Evolutionary conservation across 2,113 vertebrate species (phyloP).

Genomic region (Mellivora capensis): DNA sequence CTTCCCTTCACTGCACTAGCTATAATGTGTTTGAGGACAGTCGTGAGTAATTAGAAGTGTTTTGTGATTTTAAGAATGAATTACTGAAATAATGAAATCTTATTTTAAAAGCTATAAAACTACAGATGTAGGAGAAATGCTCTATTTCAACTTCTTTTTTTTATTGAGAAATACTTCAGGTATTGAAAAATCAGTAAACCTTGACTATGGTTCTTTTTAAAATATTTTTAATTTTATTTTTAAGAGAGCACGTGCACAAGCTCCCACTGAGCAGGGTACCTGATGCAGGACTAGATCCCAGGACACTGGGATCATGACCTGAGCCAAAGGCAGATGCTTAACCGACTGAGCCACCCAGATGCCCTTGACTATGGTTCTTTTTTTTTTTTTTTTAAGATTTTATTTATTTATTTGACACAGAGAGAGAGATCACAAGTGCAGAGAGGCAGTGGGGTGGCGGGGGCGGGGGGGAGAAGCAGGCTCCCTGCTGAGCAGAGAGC

Average conservation of each 20-base stretch:
- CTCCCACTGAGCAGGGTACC: not conserved
- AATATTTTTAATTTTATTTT: not conserved
- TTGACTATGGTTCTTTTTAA: not conserved
- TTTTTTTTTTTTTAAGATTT: no score
- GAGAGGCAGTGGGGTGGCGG: no score
- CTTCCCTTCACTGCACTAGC: not conserved
- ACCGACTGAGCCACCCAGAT: not conserved
- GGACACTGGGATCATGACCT: not conserved
- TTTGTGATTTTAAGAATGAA: conserved; percentile 23
- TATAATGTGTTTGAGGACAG: not conserved
- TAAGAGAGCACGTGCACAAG: not conserved
- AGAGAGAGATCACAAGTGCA: no score
- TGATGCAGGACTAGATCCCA: not conserved
- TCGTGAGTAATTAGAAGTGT: not conserved
- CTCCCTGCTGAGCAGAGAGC: no score
- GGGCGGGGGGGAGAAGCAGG: no score
- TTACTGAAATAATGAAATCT: conserved; percentile 26
- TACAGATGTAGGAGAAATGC: not conserved
- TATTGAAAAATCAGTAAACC: conserved; percentile 26
- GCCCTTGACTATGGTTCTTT: not conserved
- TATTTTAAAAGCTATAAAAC: not conserved
- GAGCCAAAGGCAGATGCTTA: not conserved
- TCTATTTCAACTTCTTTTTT: not conserved
- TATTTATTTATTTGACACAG: no score
- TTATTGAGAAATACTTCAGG: not conserved